Base-by-base conservation (phyloP, 2,888 invertebrate genomes). In the Actias luna region DNA sequence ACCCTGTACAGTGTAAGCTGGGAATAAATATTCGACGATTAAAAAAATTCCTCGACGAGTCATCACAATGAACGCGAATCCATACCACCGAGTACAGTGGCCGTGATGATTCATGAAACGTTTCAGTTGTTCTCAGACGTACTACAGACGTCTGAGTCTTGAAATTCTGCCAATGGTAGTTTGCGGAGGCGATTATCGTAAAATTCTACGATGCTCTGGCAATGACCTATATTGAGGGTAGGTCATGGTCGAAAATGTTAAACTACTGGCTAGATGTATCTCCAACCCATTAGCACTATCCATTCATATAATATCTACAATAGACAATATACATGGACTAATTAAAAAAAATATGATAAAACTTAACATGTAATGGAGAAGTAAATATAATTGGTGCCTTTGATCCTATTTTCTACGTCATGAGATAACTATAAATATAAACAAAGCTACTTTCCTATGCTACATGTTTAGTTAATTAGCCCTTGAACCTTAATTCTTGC, bases 131-230 rank as follows among this genome's bases (percentile, higher is more conserved):
- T 83, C 82, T 84, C 82, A 89, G 92, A 92, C 92, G 74, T 86
- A 89, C 92, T 90, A 92, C 91, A 92, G 92, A 92, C 91, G 81
- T 79, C 81, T 75, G 79, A 75, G 80, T 85, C 83, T 92, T 92
- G 92, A 91, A 87, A 87, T 89, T 90, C 87, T 92, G 92, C 92
- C 92, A 92, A 91, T 89, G 83, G 76, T 79, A 77, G 84, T 88
- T 87, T 82, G 87, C 86, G 80, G 77, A 74, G 75, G 80, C 79
- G 87, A 85, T 90, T 83, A 89, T 89, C 90, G 89, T 92, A 89
- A 92, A 91, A 88, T 86, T 77, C 78, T 80, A 80, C 78, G 72
- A 75, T 73, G 78, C 74, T 81, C 78, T 84, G 90, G 85, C 90
- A 89, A 84, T 89, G 90, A 88, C 88, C 91, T 79, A 87, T 84